These are phyloP conservation scores for Amblyraja radiata DNA, from an alignment of 2,797 vertebrate species.

Conservation along the genomic window DNA sequence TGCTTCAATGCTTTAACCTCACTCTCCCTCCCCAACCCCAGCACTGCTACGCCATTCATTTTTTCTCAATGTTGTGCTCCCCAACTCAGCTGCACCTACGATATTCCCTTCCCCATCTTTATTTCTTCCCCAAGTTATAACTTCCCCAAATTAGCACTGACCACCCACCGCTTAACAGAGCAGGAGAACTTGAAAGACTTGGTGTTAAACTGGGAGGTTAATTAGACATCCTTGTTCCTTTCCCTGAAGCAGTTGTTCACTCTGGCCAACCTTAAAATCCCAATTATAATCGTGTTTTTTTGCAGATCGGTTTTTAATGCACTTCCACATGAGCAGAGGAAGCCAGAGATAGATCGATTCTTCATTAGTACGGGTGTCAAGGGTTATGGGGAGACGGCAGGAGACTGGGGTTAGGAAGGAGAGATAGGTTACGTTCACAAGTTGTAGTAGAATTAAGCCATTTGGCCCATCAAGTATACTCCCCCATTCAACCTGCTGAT, in stretches of 20 bases:
- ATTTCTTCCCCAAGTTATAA: not conserved
- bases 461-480: too few relatives aligned
- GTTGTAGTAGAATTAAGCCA: too few relatives aligned
- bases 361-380: too few relatives aligned
- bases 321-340: not conserved
- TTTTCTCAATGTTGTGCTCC: too few relatives aligned
- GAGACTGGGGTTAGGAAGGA: too few relatives aligned
- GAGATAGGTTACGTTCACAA: too few relatives aligned
- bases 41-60: not conserved
- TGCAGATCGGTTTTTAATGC: not conserved
- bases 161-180: not conserved
- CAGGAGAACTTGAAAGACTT: not conserved
- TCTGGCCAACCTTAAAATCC: not conserved
- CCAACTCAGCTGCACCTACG: not conserved
- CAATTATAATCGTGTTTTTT: not conserved
- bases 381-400: too few relatives aligned
- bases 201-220: conserved; percentile 6
- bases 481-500: too few relatives aligned
- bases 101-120: not conserved
- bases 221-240: conserved; percentile 5
- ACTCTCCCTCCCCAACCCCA: not conserved
- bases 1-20: too few relatives aligned
- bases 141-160: not conserved
- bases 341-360: too few relatives aligned
- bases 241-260: not conserved